A percentile compares a stretch with the other conserved stretches of the same genome.
Conservation (phyloP, 2,888 invertebrate genomes). For the Stenotaenia linearis region DNA sequence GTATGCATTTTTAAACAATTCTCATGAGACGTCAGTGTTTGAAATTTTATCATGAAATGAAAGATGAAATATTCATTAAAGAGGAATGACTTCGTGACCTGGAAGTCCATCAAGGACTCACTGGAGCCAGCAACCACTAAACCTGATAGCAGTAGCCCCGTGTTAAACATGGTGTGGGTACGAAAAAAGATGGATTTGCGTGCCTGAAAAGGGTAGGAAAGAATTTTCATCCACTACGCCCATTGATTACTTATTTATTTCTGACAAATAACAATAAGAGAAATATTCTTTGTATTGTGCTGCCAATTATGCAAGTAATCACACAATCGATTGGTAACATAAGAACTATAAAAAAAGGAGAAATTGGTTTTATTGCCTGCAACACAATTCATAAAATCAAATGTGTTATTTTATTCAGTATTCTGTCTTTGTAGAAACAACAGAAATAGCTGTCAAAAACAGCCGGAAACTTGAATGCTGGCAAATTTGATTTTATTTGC, state of each 20-base stretch:
- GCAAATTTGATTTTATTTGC: too few relatives aligned
- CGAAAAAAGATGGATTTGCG: background rate
- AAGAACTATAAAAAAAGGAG: too few relatives aligned
- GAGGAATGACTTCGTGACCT: background rate
- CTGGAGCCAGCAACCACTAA: background rate
- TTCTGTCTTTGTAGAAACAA: too few relatives aligned
- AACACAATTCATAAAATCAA: too few relatives aligned
- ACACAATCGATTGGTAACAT: too few relatives aligned
- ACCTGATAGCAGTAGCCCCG: background rate
- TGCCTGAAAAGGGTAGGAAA: background rate
- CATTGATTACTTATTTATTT: background rate
- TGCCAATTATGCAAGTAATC: background rate
- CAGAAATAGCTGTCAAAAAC: background rate
- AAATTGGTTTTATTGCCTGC: too few relatives aligned
- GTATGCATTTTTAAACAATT: background rate
- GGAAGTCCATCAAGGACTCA: background rate
- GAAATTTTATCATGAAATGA: background rate
- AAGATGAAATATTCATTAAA: slow-evolving; percentile 16
- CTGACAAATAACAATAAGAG: background rate
- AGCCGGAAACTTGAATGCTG: too few relatives aligned
- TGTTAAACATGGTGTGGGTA: background rate
- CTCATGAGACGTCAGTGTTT: background rate
- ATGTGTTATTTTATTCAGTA: too few relatives aligned
- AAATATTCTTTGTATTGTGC: background rate
- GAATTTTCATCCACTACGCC: background rate